Evolutionary conservation across 1,140 invertebrate genomes (phyloP), one percentile per base, ranked within the genome.

Genomic region (Zaprionus lachaisei): DNA sequence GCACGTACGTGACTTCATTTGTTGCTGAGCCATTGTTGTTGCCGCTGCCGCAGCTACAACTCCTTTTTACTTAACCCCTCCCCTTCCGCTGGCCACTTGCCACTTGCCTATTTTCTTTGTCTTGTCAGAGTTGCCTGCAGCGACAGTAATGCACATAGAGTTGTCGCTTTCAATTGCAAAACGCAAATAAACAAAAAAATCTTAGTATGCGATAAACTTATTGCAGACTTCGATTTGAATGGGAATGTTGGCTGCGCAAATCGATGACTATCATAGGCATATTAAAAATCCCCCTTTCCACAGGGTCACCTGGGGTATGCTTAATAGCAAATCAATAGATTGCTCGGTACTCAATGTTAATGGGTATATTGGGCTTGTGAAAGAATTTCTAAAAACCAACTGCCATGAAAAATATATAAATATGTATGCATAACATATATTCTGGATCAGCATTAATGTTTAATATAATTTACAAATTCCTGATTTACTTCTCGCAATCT

Each of bases 1-100:
- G 79, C 86, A 86, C 81, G 83, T 84, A 92, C 91, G 91, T 92
- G 91, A 92, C 91, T 92, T 92, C 91, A 92, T 92, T 92, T 92
- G 77, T 72, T 81, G 87, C 81, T 83, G 85, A 76, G 58, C 76
- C 84, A 81, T 62, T 84, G 84, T 79, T 85, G 77, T 79, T 89
- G 81, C 70, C 66, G 31, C 65, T 49, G 41, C 41, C 37, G 54
- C 24, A 57, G 34, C 49, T 57, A 22, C 28, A 31, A 7, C 28
- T 7, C 28, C 7, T 31, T 31, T 31, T 31, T 31, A 31, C 34
- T 5, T 9, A 41, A 34, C 17, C 41, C 58, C 22, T 31, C 24
- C 22, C 11, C 38, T 57, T 24, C n/a, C 41, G 31, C 76, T 63
- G 55, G 54, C 63, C 24, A 24, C 51, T 15, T 54, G 28, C 24